Evolutionary conservation across 2,797 vertebrate species (phyloP).

Genomic region (Artibeus jamaicensis): DNA sequence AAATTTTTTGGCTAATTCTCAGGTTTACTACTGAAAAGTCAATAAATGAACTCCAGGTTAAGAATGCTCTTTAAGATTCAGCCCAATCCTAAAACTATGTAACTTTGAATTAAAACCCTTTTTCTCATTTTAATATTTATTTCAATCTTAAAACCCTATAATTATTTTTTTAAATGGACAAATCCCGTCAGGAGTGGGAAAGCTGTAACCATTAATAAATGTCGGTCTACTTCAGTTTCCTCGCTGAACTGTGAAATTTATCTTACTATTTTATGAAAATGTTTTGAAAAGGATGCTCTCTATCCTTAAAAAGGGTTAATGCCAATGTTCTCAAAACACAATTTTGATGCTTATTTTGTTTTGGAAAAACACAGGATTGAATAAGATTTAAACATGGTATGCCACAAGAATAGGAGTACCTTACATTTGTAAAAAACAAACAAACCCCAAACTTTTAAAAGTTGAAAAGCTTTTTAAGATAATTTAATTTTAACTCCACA

Average conservation of each 20-base stretch:
- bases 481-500: constrained; percentile 5
- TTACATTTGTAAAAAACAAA: background rate
- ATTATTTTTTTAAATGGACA: background rate
- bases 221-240: background rate
- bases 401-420: background rate
- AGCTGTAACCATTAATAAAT: background rate
- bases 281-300: background rate
- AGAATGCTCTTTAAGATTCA: constrained; percentile 28
- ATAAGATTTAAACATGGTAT: background rate
- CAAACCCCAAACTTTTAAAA: background rate
- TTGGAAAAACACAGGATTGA: background rate
- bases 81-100: background rate
- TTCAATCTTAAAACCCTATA: background rate
- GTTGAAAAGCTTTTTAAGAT: background rate
- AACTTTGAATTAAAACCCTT: background rate
- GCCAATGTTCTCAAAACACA: background rate
- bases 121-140: constrained; percentile 5
- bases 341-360: background rate
- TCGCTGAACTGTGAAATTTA: background rate
- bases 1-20: background rate
- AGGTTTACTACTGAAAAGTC: background rate
- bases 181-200: background rate
- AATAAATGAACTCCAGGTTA: background rate
- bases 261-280: background rate
- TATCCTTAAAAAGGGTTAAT: constrained; percentile 24